Evolutionary conservation across 2,888 invertebrate species (phyloP).

Genomic region (Metopia argyrocephala): DNA sequence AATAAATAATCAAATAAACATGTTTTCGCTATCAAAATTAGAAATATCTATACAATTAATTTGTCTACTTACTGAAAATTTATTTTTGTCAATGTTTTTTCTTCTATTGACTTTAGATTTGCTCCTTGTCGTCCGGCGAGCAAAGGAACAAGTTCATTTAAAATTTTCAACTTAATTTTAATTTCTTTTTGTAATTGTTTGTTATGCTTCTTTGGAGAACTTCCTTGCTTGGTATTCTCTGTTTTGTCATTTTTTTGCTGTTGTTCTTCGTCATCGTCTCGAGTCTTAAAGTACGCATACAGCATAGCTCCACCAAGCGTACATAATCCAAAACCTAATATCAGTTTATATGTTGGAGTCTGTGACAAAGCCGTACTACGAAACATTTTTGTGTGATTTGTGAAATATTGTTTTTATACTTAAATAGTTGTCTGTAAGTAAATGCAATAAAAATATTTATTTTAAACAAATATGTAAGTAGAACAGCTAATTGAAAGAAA

Average conservation of each 20-base stretch:
- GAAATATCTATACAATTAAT: too few species aligned
- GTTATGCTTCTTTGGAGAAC: slow-evolving; percentile 48
- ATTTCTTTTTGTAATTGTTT: slow-evolving; percentile 74
- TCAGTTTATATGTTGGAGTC: slow-evolving; percentile 80
- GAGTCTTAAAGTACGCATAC: slow-evolving; percentile 84
- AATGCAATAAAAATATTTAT: background rate
- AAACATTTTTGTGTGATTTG: too few species aligned
- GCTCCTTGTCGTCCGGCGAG: slow-evolving; percentile 87
- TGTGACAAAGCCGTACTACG: slow-evolving; percentile 70
- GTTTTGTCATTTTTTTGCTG: slow-evolving; percentile 27
- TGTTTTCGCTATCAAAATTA: too few species aligned
- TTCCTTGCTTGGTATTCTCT: background rate
- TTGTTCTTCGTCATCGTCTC: slow-evolving; percentile 79
- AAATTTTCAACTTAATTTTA: slow-evolving; percentile 81
- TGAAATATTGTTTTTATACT: slow-evolving; percentile 10
- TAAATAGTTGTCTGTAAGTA: slow-evolving; percentile 49
- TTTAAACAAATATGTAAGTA: background rate
- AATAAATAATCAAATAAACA: slow-evolving; percentile 60
- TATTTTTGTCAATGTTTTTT: slow-evolving; percentile 83
- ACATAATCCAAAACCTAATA: slow-evolving; percentile 84
- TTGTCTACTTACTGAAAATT: slow-evolving; percentile 78
- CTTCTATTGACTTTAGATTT: slow-evolving; percentile 87
- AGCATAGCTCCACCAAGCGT: slow-evolving; percentile 85
- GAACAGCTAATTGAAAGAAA: background rate
- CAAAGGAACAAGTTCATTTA: slow-evolving; percentile 83